phyloP scores from a whole-genome alignment of 2,113 vertebrate species.

The Saimiri boliviensis region DNA sequence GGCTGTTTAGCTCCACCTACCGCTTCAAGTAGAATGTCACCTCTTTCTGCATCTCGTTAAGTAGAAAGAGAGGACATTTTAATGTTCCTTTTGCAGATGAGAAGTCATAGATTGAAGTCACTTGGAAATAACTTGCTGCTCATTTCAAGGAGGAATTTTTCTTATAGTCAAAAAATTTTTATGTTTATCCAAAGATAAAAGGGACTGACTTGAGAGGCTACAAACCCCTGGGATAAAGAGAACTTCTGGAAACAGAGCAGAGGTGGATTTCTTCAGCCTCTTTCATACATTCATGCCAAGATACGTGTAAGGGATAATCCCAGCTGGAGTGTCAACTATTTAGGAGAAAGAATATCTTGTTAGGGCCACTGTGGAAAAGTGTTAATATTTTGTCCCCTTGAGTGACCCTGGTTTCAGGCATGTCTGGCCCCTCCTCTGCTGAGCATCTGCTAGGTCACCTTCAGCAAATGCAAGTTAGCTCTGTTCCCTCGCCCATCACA shows the following conservation, averaged over 20 bases:
- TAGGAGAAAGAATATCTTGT: neutral
- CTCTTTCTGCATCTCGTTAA: neutral
- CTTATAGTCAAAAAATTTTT: neutral
- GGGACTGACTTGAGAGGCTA: neutral
- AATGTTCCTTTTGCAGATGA: neutral
- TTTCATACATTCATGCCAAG: neutral
- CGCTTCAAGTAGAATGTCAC: neutral
- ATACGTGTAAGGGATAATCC: neutral
- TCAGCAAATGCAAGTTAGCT: neutral
- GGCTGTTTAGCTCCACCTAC: no score
- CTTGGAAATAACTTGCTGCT: neutral
- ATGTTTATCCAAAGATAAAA: neutral
- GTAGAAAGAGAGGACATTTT: neutral
- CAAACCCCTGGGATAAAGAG: neutral
- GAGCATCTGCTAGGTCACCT: neutral
- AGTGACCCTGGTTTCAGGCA: accelerated
- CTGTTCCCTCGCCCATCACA: neutral
- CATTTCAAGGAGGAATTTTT: neutral
- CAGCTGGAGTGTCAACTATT: neutral
- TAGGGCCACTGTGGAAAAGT: no score
- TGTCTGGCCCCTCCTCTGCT: neutral
- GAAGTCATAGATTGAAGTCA: neutral
- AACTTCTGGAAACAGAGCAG: neutral
- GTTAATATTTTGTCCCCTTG: neutral
- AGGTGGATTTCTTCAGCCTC: neutral